Evolutionary conservation across 2,888 invertebrate species (phyloP), one percentile per base, ranked within the genome.

Genomic region (Dermolepida albohirtum): DNA sequence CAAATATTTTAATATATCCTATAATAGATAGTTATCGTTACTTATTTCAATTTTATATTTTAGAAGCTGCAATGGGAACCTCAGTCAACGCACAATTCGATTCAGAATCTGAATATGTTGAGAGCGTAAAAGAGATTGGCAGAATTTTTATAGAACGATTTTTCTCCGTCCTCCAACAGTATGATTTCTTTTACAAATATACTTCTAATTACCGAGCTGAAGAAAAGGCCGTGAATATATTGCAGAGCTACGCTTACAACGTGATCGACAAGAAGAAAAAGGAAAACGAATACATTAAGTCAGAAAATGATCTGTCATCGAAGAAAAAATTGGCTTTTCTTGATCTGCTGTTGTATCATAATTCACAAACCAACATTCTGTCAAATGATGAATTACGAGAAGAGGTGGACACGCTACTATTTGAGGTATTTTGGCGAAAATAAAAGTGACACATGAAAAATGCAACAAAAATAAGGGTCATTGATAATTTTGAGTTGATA

Each of bases 41-140:
- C n/a, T n/a, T n/a, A n/a, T n/a, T n/a, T n/a, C n/a, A n/a, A 22
- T 22, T 34, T 6, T 34, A 7, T 34, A 44, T 59, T 85, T 52
- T 84, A 92, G 95, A 95, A 84, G 90, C 93, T 6, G 92, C 95
- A 10, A 96, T 96, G 95, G 95, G 95, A 0, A 87, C 89, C 8
- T 86, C 87, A 27, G 84, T 93, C 0, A 85, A 92, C 77, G 92
- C 94, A 0, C 94, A 94, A 80, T 84, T 84, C 5, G 84, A 91
- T 76, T 84, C 85, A 7, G 86, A 91, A 71, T 90, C 91, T 0
- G 87, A 89, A 72, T 95, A 94, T 78, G 92, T 94, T 0, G 84
- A 86, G 74, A 89, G 91, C n/a, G 90, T 94, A 39, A 89, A 89
- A 81, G 86, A 86, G 44, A 77, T 80, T 73, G 77, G 76, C 43